Conservation (phyloP, 2,797 vertebrate genomes). For the Lindbergichthys nudifrons region DNA sequence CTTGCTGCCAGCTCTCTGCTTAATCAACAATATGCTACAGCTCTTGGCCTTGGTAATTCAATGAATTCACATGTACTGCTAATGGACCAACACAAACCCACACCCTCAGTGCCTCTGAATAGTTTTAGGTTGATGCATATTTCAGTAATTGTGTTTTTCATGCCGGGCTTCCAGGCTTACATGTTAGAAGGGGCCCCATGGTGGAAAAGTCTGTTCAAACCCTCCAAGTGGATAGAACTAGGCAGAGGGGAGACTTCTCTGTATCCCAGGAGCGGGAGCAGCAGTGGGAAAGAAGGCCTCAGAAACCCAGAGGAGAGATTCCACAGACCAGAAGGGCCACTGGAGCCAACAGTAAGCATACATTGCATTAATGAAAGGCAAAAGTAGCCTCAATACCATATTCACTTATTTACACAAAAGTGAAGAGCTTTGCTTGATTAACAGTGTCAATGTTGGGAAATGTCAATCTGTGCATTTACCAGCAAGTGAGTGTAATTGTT, state of each 20-base stretch:
- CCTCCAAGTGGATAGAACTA: conserved; percentile 81
- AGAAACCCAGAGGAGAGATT: conserved; percentile 77
- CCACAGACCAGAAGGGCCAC: conserved; percentile 58
- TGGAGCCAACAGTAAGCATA: conserved; percentile 49
- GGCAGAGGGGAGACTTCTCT: conserved; percentile 74
- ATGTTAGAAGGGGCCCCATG: conserved; percentile 90
- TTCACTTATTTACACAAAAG: background rate
- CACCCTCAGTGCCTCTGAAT: background rate
- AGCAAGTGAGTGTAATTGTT: background rate
- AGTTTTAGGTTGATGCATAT: background rate
- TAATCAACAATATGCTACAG: conserved; percentile 92
- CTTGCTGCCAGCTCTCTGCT: conserved; percentile 92
- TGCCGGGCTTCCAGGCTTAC: conserved; percentile 86
- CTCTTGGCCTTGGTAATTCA: conserved; percentile 90
- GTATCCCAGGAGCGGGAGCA: conserved; percentile 63
- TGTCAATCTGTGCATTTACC: background rate
- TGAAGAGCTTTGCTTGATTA: background rate
- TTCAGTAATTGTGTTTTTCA: background rate
- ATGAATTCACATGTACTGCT: background rate
- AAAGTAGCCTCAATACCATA: background rate
- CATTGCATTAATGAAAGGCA: background rate
- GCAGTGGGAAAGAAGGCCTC: conserved; percentile 71
- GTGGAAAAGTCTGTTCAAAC: conserved; percentile 98
- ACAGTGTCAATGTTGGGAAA: background rate
- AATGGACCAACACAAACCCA: background rate